Base-by-base conservation (phyloP, 2,888 invertebrate species). In the Diarsia dahlii region DNA sequence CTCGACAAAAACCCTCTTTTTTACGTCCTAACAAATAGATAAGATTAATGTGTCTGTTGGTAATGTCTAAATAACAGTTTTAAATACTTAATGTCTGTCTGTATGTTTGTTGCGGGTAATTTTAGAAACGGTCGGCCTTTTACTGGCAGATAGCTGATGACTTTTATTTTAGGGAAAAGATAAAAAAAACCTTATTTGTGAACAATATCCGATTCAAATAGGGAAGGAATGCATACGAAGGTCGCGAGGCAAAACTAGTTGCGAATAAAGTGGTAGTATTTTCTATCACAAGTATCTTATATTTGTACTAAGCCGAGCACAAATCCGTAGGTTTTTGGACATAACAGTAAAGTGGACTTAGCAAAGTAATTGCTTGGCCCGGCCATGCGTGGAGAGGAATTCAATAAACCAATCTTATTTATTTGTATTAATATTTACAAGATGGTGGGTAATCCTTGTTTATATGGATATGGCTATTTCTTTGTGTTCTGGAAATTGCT, bases 381-480 rank as follows among this genome's bases (percentile, higher is more conserved):
- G 60, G 15, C 63, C 75, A 78, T 72, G 71, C 76, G 86, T 75
- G 71, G 65, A 67, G 60, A 54, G 68, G 69, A 70, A 73, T 81
- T 79, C 72, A 76, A 74, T 74, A 78, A 71, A 80, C 50, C 68
- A 69, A 80, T 87, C 76, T 78, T 84, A 84, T 85, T 80, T 66
- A 71, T 80, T 69, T 65, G 63, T 60, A 74, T 80, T 76, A 69
- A 84, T 81, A 73, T 65, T 64, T 60, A 71, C 84, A 58, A 80
- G 62, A 73, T 46, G 28, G 45, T 58, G 13, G 60, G 34, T 56
- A 80, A 76, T 69, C 50, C 67, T 73, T 73, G 60, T 82, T 68
- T 85, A 68, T 73, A 46, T 1, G 56, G 46, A 58, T 56, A 13
- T 45, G n/a, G 28, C 13, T 20, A 15, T 34, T 48, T 58, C 15